Base-by-base conservation (phyloP, 1,140 invertebrate genomes). In the Diorhabda sublineata region DNA sequence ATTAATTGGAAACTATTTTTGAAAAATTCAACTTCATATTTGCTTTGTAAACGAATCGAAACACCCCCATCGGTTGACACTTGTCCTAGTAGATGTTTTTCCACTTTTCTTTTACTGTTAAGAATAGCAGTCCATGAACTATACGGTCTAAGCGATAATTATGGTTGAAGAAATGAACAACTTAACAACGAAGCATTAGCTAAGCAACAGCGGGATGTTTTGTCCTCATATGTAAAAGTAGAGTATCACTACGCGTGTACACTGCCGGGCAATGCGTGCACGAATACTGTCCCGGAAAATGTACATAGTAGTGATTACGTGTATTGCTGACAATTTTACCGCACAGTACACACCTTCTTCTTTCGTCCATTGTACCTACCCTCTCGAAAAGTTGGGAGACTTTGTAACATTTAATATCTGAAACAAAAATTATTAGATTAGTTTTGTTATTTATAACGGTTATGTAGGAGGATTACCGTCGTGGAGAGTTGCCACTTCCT, bases 251-350 rank as follows among this genome's bases (percentile, higher is more conserved):
- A 69, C 87, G 83, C 72, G 87, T 88, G 81, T 88, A 88, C 69
- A 87, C 87, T 66, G 87, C 86, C 64, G 85, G 86, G 78, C 87
- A 88, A 73, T 87, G 82, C 66, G 84, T 80, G 80, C 87, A 88
- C 73, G 86, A 84, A 75, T 87, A 88, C 75, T 87, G 85, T 70
- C 87, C 87, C 61, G 87, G 87, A 76, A 87, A 88, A 81, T 88
- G 87, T 68, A 88, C 87, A 80, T 88, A 87, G 83, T 88, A 88
- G 78, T 88, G 87, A 82, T 88, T 88, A 73, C 87, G 82, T 73
- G 87, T 86, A 81, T 88, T 87, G 76, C 87, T 87, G 70, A 88
- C 87, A 76, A 88, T 85, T 83, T 88, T 88, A 77, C 87, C 87
- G 79, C 87, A 88, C 76, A 88, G 82, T 75, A 86, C 84, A 81